Base-by-base conservation (phyloP, 1,140 invertebrate species). In the Euura saliciscinereae region DNA sequence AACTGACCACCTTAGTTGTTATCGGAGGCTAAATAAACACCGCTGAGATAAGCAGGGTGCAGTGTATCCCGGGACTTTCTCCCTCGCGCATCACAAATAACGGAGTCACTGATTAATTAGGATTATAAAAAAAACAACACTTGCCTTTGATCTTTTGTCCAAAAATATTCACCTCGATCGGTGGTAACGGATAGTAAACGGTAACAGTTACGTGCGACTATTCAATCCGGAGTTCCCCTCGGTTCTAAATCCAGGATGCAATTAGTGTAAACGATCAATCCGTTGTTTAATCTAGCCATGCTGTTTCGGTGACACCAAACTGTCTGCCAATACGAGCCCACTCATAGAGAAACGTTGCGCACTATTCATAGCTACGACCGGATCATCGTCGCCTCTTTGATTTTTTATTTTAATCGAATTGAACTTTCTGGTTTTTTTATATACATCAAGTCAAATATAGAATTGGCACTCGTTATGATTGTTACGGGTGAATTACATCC, bases 311-410 rank as follows among this genome's bases (percentile, higher is more conserved):
- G 68, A 46, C 68, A 69, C 68, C 68, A 69, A 44, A 69, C 68
- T 69, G 68, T 69, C 68, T 69, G 68, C 68, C 68, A 73, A 59
- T n/a, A 59, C 51, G 13, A 59, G 51, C 51, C 51, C 51, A 8
- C 51, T 59, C 3, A 59, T 59, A 59, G 13, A n/a, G 13, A n/a
- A 11, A 59, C 51, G 51, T 59, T n/a, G 8, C 51, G 51, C 51
- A 59, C 51, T 59, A 59, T 59, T 59, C 51, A 59, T 59, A 59
- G 51, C 51, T 59, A n/a, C 51, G 6, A 59, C 6, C 51, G 6
- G 51, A 59, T 59, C 51, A 59, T n/a, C 51, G 51, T 3, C 13
- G 3, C 3, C 6, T 4, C 8, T 59, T n/a, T 11, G 4, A 0
- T 59, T 59, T 59, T 59, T 59, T 28, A 28, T 28, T 28, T 59